Evolutionary conservation across 2,113 vertebrate genomes (phyloP), one percentile per base, ranked within the genome.

Genomic region (Heptranchias perlo): DNA sequence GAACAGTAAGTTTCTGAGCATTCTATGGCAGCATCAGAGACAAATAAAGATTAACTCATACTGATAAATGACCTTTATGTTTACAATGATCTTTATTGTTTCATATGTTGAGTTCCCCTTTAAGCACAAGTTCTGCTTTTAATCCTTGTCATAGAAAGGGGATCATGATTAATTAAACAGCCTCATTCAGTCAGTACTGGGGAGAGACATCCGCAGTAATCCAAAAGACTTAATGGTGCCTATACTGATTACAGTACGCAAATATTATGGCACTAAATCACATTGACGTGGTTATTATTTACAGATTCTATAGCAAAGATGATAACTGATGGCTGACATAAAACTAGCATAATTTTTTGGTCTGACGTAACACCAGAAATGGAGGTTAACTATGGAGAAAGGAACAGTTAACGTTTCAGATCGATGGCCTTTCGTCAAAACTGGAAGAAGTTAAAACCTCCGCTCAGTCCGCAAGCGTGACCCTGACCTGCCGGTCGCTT

Each of bases 141-240:
- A 61, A 39, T 93, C 58, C 89, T 93, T 93, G 89, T 35, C 58
- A 93, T n/a, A 93, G 87, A 28, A 61, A 93, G n/a, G 5, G 61
- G 89, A 62, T 39, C n/a, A 23, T 93, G 89, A 93, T 93, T 93
- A 93, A 93, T 93, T 93, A 93, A 62, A 93, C 89, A 93, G 4
- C 89, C 89, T 93, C 89, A 93, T 93, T 93, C 89, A 92, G 89
- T 61, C 54, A 62, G 54, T 61, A 62, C 58, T 93, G 89, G n/a
- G n/a, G 35, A 93, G 58, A 93, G 5, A 58, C 58, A 64, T 93
- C 89, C 61, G 58, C 58, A 62, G 58, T 93, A 93, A 93, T 93
- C 54, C 58, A 39, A 93, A 93, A 93, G 54, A 93, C 61, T 25
- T 39, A 64, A 39, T 39, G 35, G 16, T 21, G 58, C 58, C 58